A percentile compares a stretch with the other conserved stretches of the same genome.
phyloP scores from a whole-genome alignment of 2,888 invertebrate genomes.

The Catocala sponsa region DNA sequence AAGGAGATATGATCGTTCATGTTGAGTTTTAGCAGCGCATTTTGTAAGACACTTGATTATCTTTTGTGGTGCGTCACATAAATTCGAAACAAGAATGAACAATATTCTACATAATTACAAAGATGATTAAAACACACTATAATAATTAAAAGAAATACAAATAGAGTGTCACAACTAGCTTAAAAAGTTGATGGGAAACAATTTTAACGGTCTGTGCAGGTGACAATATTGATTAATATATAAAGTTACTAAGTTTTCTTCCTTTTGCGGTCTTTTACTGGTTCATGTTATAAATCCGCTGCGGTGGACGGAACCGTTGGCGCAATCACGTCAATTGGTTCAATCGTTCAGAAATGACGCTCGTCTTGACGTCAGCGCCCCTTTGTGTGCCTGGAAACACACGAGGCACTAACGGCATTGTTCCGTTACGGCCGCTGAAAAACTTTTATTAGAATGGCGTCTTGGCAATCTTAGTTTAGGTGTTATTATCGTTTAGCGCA shows the following conservation, averaged over 20 bases:
- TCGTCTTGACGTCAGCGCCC: constrained; percentile 78
- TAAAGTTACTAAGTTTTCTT: constrained; percentile 26
- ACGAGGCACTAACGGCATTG: constrained; percentile 68
- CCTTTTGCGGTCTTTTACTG: constrained; percentile 20
- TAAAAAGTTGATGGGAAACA: too few species aligned
- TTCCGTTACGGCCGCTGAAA: constrained; percentile 62
- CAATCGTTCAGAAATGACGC: constrained; percentile 78
- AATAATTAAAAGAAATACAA: too few species aligned
- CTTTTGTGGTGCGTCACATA: neutral
- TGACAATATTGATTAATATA: neutral
- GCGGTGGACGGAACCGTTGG: constrained; percentile 49
- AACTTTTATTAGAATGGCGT: constrained; percentile 30
- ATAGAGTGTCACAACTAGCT: too few species aligned
- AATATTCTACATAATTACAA: neutral
- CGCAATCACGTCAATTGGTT: constrained; percentile 83
- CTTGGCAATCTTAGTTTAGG: neutral
- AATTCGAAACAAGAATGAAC: neutral
- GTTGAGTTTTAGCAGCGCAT: constrained; percentile 28
- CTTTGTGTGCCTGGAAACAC: constrained; percentile 72
- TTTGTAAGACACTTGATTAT: constrained; percentile 29
- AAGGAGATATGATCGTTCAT: constrained; percentile 21
- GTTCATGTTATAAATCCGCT: constrained; percentile 29
- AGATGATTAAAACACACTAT: too few species aligned
- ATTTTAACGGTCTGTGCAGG: too few species aligned
- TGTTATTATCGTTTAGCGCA: constrained; percentile 18